Conservation (phyloP, 2,797 vertebrate species). For the Siniperca undulata region DNA sequence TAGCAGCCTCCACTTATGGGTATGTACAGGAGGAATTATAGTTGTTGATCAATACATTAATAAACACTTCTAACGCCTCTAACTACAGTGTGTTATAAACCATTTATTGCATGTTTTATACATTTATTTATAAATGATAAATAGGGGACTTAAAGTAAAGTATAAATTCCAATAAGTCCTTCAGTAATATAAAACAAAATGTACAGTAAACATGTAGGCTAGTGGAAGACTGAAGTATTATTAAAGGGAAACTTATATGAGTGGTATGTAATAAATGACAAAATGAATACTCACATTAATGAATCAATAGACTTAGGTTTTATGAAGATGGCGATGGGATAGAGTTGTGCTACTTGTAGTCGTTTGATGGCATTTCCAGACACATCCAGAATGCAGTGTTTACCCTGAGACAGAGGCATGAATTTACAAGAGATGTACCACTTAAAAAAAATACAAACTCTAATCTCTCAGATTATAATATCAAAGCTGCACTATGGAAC, state of each 20-base stretch:
- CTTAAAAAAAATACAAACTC: neutral
- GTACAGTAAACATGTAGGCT: neutral
- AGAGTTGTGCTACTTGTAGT: constrained; percentile 98
- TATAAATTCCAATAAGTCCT: neutral
- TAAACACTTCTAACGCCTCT: neutral
- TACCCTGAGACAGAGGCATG: constrained; percentile 88
- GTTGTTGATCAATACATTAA: neutral
- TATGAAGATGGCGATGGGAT: constrained; percentile 98
- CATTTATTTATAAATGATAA: neutral
- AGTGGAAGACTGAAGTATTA: accelerated
- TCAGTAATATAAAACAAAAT: neutral
- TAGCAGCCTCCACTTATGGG: neutral
- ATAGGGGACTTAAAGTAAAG: neutral
- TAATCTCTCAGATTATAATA: neutral
- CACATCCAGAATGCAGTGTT: constrained; percentile 98
- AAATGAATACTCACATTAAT: constrained; percentile 91
- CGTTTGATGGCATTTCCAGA: constrained; percentile 98
- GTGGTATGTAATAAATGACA: neutral
- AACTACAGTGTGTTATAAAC: neutral
- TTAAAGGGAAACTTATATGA: neutral
- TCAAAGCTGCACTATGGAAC: neutral
- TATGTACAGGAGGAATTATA: neutral
- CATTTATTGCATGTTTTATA: neutral
- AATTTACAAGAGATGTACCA: constrained; percentile 6
- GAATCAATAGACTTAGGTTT: constrained; percentile 95